Evolutionary conservation across 2,797 vertebrate species (phyloP).

Genomic region (Neosilurus hyrtlii): DNA sequence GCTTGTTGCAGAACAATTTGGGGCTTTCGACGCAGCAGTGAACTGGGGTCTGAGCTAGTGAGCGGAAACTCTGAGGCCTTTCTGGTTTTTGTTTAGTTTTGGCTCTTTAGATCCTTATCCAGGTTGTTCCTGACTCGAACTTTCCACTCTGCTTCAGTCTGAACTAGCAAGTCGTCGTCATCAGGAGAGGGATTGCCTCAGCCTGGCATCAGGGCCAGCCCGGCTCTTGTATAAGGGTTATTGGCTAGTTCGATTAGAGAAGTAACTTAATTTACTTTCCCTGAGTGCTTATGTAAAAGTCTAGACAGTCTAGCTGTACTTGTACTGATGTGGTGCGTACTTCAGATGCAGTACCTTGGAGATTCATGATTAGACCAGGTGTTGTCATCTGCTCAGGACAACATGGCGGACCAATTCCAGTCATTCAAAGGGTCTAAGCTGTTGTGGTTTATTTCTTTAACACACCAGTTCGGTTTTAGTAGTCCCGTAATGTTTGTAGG

Average conservation of each 20-base stretch:
- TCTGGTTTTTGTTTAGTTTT: constrained; percentile 48
- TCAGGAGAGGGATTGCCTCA: constrained; percentile 21
- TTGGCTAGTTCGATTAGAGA: constrained; percentile 44
- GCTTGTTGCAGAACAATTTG: not conserved
- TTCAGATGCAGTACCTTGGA: constrained; percentile 40
- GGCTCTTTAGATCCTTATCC: constrained; percentile 43
- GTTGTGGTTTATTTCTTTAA: too few species aligned
- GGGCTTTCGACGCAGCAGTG: not conserved
- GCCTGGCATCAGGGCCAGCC: constrained; percentile 41
- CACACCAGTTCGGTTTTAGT: too few species aligned
- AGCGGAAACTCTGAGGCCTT: constrained; percentile 16
- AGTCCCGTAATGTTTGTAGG: not conserved
- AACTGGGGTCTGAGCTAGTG: not conserved
- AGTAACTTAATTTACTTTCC: constrained; percentile 45
- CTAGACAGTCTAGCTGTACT: constrained; percentile 44
- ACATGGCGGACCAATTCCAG: too few species aligned
- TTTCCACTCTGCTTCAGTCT: constrained; percentile 35
- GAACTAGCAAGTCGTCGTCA: not conserved
- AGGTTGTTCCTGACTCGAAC: constrained; percentile 38
- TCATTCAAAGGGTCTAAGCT: too few species aligned
- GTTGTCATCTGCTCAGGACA: constrained; percentile 23
- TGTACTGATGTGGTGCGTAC: constrained; percentile 26
- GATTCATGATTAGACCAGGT: constrained; percentile 17
- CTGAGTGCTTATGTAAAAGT: constrained; percentile 40
- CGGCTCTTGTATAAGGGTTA: constrained; percentile 39